Evolutionary conservation across 2,888 invertebrate species (phyloP).

Genomic region (Glomeris marginata): DNA sequence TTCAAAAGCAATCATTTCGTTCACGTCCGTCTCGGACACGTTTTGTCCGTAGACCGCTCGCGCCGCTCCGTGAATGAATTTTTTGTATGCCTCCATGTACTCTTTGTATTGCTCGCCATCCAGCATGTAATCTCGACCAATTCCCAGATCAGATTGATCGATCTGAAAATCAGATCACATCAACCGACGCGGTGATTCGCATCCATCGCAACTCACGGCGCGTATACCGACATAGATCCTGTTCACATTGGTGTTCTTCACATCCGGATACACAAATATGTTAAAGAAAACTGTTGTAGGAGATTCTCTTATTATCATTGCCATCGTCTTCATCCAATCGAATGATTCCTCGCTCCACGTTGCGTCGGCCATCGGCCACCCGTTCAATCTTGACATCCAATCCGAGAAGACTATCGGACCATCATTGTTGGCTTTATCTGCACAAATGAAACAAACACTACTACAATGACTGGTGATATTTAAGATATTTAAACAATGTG

Average conservation of each 20-base stretch:
- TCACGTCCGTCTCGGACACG: conserved; percentile 1
- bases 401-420: conserved; percentile 3
- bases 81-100: conserved; percentile 3
- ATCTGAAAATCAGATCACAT: not conserved
- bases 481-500: not conserved
- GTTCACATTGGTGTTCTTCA: conserved; percentile 21
- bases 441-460: not conserved
- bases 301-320: conserved; percentile 7
- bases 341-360: conserved; percentile 22
- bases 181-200: not conserved
- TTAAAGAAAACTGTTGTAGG: conserved; percentile 21
- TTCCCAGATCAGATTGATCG: not conserved
- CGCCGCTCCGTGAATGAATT: conserved; percentile 4
- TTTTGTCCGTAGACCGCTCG: not conserved
- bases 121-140: conserved; percentile 1
- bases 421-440: conserved; percentile 7
- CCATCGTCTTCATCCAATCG: conserved; percentile 21
- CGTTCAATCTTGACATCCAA: conserved; percentile 14
- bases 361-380: conserved; percentile 22
- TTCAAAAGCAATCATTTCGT: conserved; percentile 8
- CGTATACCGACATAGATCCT: conserved; percentile 17
- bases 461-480: not conserved
- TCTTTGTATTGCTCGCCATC: conserved; percentile 3
- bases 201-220: not conserved
- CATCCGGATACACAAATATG: conserved; percentile 23